These are phyloP conservation scores for Dioctria linearis DNA, from an alignment of 2,888 invertebrate genomes.

Conservation along the genomic window DNA sequence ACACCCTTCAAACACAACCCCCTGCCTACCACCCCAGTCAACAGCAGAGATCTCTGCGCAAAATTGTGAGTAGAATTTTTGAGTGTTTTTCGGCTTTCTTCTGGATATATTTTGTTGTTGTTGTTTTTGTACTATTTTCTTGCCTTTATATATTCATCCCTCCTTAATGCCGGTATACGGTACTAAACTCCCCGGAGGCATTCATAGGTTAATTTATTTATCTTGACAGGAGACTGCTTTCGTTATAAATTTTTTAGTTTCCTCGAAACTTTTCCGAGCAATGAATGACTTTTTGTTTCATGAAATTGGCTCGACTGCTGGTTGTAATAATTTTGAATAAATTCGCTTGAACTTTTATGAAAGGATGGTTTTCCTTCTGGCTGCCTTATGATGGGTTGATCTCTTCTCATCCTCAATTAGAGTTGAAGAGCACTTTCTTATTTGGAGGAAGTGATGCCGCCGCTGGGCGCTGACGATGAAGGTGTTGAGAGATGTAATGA, in stretches of 20 bases:
- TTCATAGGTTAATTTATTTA: constrained; percentile 50
- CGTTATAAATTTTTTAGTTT: constrained; percentile 45
- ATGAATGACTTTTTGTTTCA: constrained; percentile 23
- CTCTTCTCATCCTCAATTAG: too few species aligned
- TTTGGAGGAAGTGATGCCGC: too few species aligned
- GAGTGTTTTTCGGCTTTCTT: constrained; percentile 55
- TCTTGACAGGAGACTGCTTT: constrained; percentile 43
- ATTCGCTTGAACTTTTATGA: constrained; percentile 27
- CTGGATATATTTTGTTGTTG: constrained; percentile 37
- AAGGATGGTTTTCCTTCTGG: neutral
- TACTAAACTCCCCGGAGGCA: constrained; percentile 41
- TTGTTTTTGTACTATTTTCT: constrained; percentile 26
- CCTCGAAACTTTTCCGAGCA: constrained; percentile 17
- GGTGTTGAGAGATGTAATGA: too few species aligned
- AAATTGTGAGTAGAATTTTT: constrained; percentile 59
- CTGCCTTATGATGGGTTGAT: too few species aligned
- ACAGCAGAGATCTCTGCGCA: constrained; percentile 57
- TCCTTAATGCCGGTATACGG: constrained; percentile 15
- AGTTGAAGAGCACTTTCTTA: too few species aligned
- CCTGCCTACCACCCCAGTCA: neutral
- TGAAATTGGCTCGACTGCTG: neutral
- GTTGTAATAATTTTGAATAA: neutral
- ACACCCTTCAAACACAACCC: constrained; percentile 36
- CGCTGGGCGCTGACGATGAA: too few species aligned
- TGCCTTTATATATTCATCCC: constrained; percentile 45